These are phyloP conservation scores for Hippocampus abdominalis DNA, from an alignment of 2,113 vertebrate species.

Conservation along the genomic window DNA sequence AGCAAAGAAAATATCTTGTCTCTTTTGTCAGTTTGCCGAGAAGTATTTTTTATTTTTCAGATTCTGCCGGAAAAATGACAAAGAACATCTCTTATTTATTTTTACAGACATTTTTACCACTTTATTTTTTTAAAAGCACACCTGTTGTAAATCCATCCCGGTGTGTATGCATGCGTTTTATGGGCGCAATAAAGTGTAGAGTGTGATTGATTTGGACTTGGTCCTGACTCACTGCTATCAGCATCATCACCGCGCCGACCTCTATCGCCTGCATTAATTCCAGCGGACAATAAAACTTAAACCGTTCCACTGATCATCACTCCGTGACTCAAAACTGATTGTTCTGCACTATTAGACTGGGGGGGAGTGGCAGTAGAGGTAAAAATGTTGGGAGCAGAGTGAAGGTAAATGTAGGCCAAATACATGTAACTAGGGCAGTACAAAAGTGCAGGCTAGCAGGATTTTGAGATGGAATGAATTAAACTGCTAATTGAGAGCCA, in stretches of 20 bases:
- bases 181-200: slow-evolving; percentile 38
- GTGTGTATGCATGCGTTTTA: slow-evolving; percentile 36
- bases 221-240: slow-evolving; percentile 39
- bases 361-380: slow-evolving; percentile 6
- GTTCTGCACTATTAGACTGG: slow-evolving; percentile 34
- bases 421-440: slow-evolving; percentile 3
- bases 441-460: neutral
- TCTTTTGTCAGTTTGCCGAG: neutral
- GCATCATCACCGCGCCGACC: slow-evolving; percentile 33
- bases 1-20: neutral
- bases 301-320: slow-evolving; percentile 48
- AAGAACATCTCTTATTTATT: neutral
- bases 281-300: slow-evolving; percentile 46
- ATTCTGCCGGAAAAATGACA: neutral
- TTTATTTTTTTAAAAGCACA: neutral
- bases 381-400: neutral
- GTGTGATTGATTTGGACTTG: slow-evolving; percentile 46
- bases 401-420: slow-evolving; percentile 2
- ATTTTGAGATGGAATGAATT: neutral
- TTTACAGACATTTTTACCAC: slow-evolving; percentile 2
- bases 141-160: slow-evolving; percentile 9
- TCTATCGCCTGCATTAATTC: slow-evolving; percentile 39
- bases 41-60: neutral
- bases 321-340: slow-evolving; percentile 42
- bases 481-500: slow-evolving; percentile 7